Percentiles rank a stretch among this genome's conserved stretches.
Conservation (phyloP, 2,888 invertebrate species). For the Operophtera brumata region DNA sequence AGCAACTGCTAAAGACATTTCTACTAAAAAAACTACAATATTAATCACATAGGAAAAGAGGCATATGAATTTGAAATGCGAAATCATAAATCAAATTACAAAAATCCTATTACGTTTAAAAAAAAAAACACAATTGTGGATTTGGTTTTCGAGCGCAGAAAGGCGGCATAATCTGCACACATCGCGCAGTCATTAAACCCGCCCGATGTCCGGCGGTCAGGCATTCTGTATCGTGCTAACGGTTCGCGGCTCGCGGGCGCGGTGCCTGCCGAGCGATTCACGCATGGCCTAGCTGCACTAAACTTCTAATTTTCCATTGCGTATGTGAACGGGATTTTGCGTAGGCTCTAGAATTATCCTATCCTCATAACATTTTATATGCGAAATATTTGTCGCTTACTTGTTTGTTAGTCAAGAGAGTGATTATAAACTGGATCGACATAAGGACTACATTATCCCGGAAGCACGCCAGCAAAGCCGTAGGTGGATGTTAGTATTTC, state of each 20-base stretch:
- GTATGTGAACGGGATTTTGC: conserved; percentile 27
- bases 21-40: too few relatives aligned
- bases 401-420: too few relatives aligned
- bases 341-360: conserved; percentile 2
- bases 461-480: too few relatives aligned
- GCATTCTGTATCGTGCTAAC: conserved; percentile 27
- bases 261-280: conserved; percentile 20
- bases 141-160: conserved; percentile 21
- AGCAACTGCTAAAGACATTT: too few relatives aligned
- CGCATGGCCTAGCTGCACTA: conserved; percentile 27
- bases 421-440: too few relatives aligned
- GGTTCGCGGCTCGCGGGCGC: conserved; percentile 20
- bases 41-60: too few relatives aligned
- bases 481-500: too few relatives aligned
- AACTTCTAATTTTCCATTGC: conserved; percentile 30
- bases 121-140: conserved; percentile 7
- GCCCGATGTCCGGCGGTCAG: conserved; percentile 24
- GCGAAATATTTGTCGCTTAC: too few relatives aligned
- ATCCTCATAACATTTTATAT: not conserved
- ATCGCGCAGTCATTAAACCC: conserved; percentile 25
- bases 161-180: conserved; percentile 21
- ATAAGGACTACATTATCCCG: too few relatives aligned
- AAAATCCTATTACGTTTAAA: conserved; percentile 1
- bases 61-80: not conserved
- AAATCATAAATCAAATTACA: conserved; percentile 1